Base-by-base conservation (phyloP, 2,888 invertebrate species). In the Pristionchus arcanus region DNA sequence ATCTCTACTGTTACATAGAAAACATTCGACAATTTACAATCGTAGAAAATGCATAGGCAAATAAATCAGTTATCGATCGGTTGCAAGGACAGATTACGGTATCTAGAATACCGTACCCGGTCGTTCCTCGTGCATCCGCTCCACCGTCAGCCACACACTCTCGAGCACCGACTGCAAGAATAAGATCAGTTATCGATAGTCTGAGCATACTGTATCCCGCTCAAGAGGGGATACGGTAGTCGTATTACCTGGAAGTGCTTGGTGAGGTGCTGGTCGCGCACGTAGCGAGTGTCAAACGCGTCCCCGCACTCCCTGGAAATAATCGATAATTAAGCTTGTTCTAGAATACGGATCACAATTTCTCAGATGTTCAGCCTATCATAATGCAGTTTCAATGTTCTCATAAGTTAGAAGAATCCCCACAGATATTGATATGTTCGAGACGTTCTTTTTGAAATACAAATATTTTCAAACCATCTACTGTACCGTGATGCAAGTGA, bases 141-240 rank as follows among this genome's bases (percentile, higher is more conserved):
- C 87, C 21, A 88, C 49, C 53, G 87, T 88, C 55, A 55, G 25
- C 87, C 87, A 88, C 55, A 88, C 87, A 28, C 87, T 88, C 53
- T 88, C 87, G 71, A 88, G 42, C 55, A 88, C 87, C 15, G 87
- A 88, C 87, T 88, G 87, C 42, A 85, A 85, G 16, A n/a, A 49
- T 42, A 49, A 25, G 9, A 34, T 13, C 81, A 83, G 53, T 55
- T 11, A 31, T 31, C 74, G 42, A 77, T 77, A 77, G 31, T 1
- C 42, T 25, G 74, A 21, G 28, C 9, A 19, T 59, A 59, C 59
- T 25, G 59, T 59, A 25, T 59, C 59, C n/a, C n/a, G 5, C 9
- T 21, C 19, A 34, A 7, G 11, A 49, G 19, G n/a, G 15, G 28
- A 25, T 55, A 49, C 83, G 16, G 31, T 55, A 83, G 1, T 9